Conservation (phyloP, 2,797 vertebrate species). For the Clamator glandarius region DNA sequence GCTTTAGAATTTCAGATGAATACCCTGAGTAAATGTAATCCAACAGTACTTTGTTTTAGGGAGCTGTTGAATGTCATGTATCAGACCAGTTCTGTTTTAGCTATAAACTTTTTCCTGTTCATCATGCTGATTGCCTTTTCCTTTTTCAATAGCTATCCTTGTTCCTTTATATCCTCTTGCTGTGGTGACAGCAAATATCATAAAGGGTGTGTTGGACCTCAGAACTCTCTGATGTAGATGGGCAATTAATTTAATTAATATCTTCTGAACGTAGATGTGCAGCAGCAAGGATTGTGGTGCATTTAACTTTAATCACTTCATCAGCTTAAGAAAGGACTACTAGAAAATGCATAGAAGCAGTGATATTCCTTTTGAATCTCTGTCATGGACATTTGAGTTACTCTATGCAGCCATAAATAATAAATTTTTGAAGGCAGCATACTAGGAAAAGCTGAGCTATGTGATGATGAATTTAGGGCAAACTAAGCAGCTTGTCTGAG, state of each 20-base stretch:
- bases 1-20: conserved; percentile 48
- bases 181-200: neutral
- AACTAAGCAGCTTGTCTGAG: neutral
- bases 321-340: neutral
- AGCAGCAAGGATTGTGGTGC: neutral
- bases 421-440: neutral
- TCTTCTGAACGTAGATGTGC: neutral
- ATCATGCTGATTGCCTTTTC: neutral
- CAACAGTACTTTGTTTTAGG: conserved; percentile 21
- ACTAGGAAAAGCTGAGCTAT: neutral
- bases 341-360: neutral
- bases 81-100: neutral
- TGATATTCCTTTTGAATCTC: neutral
- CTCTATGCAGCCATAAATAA: neutral
- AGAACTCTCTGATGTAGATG: neutral
- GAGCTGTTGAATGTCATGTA: neutral
- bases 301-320: neutral
- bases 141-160: neutral
- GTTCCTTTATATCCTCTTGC: neutral
- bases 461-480: conserved; percentile 4
- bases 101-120: conserved; percentile 10
- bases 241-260: neutral
- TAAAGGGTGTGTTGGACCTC: neutral
- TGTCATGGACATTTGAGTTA: neutral
- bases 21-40: conserved; percentile 12